Evolutionary conservation across 1,140 invertebrate species (phyloP).

Genomic region (Zelostemma sp.): DNA sequence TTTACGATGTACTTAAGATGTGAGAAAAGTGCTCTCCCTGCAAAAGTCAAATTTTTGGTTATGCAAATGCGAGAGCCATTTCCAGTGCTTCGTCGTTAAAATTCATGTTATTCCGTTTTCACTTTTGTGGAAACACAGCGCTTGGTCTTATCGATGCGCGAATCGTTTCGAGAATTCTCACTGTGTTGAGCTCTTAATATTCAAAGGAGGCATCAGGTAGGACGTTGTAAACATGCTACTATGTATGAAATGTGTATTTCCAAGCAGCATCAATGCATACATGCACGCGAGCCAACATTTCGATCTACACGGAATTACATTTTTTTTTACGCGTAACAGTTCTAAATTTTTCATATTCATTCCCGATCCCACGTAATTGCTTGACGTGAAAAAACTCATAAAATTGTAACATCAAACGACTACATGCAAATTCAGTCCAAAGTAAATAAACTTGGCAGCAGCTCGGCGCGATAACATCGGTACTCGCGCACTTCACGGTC

Average conservation of each 20-base stretch:
- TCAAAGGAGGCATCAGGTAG: conserved; percentile 25
- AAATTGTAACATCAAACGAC: conserved; percentile 9
- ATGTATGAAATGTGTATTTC: conserved; percentile 27
- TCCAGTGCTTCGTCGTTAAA: conserved; percentile 14
- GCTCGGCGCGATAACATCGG: conserved; percentile 26
- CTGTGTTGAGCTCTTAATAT: conserved; percentile 31
- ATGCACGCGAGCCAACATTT: conserved; percentile 1
- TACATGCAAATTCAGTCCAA: conserved; percentile 35
- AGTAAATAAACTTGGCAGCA: conserved; percentile 31
- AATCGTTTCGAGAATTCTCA: conserved; percentile 30
- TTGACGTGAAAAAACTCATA: not conserved
- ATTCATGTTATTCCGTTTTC: conserved; percentile 27
- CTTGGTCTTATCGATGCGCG: conserved; percentile 28
- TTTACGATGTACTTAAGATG: too few species aligned
- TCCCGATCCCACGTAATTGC: too few species aligned
- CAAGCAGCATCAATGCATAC: conserved; percentile 5
- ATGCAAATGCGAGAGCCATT: conserved; percentile 5
- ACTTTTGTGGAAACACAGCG: conserved; percentile 32
- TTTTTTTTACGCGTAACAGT: conserved; percentile 8
- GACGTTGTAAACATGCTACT: conserved; percentile 24
- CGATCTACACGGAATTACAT: not conserved
- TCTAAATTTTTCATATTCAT: too few species aligned
- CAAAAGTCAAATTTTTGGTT: not conserved
- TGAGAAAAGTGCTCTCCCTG: not conserved
- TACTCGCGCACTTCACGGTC: conserved; percentile 24